Evolutionary conservation across 2,113 vertebrate genomes (phyloP), one percentile per base, ranked within the genome.

Genomic region (Pristiophorus japonicus): DNA sequence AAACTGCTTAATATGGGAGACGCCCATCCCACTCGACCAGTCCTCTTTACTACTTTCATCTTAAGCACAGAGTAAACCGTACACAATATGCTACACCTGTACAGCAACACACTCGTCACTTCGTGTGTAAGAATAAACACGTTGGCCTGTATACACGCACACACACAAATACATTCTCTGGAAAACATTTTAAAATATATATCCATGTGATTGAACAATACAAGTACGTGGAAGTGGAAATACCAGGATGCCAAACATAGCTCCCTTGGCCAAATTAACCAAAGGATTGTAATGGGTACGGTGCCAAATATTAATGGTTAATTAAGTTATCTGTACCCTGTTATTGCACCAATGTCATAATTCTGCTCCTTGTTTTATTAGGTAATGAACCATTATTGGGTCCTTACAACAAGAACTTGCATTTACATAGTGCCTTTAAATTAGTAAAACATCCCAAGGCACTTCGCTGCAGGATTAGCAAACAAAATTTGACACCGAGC

Each of bases 41-140:
- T 47, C 81, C 20, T 96, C 96, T 96, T 96, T 96, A 96, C 96
- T 95, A 94, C 85, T 91, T 95, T 92, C 59, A 96, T 96, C 27
- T 94, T 87, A 95, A 95, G 59, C 55, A 59, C 6, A 27, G 78
- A 95, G 51, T 87, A 16, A 66, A 73, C 27, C 42, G 18, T 20
- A 42, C 88, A 30, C 20, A 24, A 30, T 34, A 38, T 93, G 22
- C 78, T 95, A 34, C 95, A 93, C 75, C 78, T 62, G 73, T 95
- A 0, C 96, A 51, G 42, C 5, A 12, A 65, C n/a, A n/a, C n/a
- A n/a, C n/a, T n/a, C n/a, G 34, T 24, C 66, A 45, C 38, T 51
- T 92, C n/a, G n/a, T 30, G 42, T 47, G 92, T 24, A 45, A 20
- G 2, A 93, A 93, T 93, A 94, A 70, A 47, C 65, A 22, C 14